Base-by-base conservation (phyloP, 1,140 invertebrate species). In the Drosophila repleta region DNA sequence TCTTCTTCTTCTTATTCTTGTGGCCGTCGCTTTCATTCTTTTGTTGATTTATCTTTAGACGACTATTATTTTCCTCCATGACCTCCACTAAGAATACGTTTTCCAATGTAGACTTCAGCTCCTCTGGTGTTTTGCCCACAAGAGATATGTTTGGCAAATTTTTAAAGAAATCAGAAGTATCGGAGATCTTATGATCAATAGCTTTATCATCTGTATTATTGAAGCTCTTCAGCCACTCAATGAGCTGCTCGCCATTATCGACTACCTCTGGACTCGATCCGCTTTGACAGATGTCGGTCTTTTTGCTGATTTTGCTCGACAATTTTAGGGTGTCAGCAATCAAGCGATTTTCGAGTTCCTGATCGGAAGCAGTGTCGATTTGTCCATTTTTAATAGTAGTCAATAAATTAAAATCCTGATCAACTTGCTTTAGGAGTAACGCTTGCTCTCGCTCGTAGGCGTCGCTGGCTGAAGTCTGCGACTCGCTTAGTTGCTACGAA, bases 111-210 rank as follows among this genome's bases (percentile, higher is more conserved):
- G 13, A 13, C 3, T 24, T 43, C 4, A 24, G n/a, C 39, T 43
- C 37, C 1, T 41, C 13, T 5, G 39, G 11, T 13, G 58, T 15
- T 26, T 18, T 53, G 0, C 15, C 49, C 1, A 46, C 3, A 0
- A n/a, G 15, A 0, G 48, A 37, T 10, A 52, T 4, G 17, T 45
- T 37, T 2, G 58, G 29, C 5, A 69, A 48, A 6, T 32, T 55
- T 0, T 48, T 43, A 3, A 63, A 69, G 10, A 69, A 55, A 2
- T 37, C 39, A 0, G 39, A 35, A 5, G 49, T 63, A 17, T 63
- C 66, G 13, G 37, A 8, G 18, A 48, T 26, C 0, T 69, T 21
- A 3, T 46, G 48, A 1, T 60, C 17, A 3, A 46, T 4, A 1
- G 32, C 26, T n/a, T 0, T 5, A 4, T 29, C n/a, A 0, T 41